phyloP scores from a whole-genome alignment of 1,140 invertebrate species.

The Probaryconus sp. region DNA sequence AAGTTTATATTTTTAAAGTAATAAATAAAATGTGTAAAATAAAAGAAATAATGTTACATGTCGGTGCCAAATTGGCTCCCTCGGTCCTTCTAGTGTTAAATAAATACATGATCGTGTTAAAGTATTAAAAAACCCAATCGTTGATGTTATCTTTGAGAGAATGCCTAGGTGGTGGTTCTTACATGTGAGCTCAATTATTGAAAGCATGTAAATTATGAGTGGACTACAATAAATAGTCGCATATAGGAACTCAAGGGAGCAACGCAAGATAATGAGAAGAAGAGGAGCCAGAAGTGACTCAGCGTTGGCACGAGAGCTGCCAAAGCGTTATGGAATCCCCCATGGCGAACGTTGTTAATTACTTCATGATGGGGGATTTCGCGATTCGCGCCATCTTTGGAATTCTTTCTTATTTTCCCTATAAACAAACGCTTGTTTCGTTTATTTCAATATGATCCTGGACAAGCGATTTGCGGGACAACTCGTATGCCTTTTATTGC shows the following conservation, averaged over 20 bases:
- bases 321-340: conserved; percentile 28
- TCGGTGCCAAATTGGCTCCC: no score
- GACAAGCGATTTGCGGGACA: conserved; percentile 11
- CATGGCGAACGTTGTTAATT: conserved; percentile 63
- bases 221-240: conserved; percentile 5
- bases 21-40: no score
- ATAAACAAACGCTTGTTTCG: conserved; percentile 2
- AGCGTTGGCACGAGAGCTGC: conserved; percentile 30
- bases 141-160: no score
- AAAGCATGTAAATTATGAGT: conserved; percentile 10
- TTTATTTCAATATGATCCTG: conserved; percentile 8
- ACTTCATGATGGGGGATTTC: conserved; percentile 66
- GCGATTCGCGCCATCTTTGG: conserved; percentile 24
- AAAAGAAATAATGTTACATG: no score
- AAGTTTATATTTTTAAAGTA: no score
- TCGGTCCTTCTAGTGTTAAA: no score
- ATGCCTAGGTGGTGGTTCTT: no score
- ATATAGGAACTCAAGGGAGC: conserved; percentile 22
- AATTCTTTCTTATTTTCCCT: not conserved
- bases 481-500: no score
- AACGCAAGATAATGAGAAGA: no score
- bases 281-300: conserved; percentile 47
- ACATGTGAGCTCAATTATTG: not conserved
- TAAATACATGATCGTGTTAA: no score
- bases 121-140: no score